Base-by-base conservation (phyloP, 2,888 invertebrate species). In the Graphium colonna region DNA sequence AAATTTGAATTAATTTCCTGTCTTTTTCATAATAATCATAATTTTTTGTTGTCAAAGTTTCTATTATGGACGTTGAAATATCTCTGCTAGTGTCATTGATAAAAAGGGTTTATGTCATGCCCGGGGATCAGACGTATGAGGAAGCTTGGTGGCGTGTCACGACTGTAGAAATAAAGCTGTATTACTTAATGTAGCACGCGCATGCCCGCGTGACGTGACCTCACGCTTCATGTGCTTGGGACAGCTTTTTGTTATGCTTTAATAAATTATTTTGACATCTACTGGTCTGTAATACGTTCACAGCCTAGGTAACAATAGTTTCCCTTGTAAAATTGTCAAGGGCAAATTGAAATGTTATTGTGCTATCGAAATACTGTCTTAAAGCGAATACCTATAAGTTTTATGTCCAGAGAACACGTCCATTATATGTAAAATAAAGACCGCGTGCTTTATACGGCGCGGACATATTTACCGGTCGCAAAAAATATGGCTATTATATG, bases 81-180 rank as follows among this genome's bases (percentile, higher is more conserved):
- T 65, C 62, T 63, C 64, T 62, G 52, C 63, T 62, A 60, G 61
- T 61, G 66, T 65, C 63, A 65, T 60, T 66, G 60, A 67, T 58
- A 55, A 64, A 64, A 66, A 60, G 52, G 43, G 31, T 55, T 60
- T 52, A 76, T 68, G 68, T 75, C 75, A 77, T 71, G 53, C 50
- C 48, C 52, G 58, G 62, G 58, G 62, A 65, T 58, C 55, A 61
- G 55, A 59, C 59, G 60, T 57, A 75, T 56, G 67, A 79, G 80
- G 79, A 79, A 82, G 79, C 71, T 55, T 54, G 50, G 61, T 49
- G 46, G 56, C 60, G 59, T 67, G 67, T 69, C 67, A 72, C 69
- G 69, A 76, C 68, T 67, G 64, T 52, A 65, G 60, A 68, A 71
- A 71, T 68, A 69, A 65, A 74, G 68, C 62, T 68, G 68, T 36